A percentile compares a stretch with the other conserved stretches of the same genome.
Evolutionary conservation across 2,888 invertebrate genomes (phyloP).

Genomic region (Drosophila pegasa): DNA sequence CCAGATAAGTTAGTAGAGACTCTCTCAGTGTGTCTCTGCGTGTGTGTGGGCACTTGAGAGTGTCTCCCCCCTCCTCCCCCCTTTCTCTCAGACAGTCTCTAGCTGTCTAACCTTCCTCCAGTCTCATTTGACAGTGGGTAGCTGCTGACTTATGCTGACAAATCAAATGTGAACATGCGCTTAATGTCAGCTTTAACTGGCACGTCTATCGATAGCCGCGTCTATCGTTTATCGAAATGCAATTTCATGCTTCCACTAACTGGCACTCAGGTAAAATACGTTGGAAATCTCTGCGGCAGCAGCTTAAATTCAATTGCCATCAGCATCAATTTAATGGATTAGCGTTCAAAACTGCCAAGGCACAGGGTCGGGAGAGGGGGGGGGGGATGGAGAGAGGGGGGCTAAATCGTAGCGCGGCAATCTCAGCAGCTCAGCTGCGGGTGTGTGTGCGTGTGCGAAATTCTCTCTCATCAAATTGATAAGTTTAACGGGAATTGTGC

Average conservation of each 20-base stretch:
- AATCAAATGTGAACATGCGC: slow-evolving; percentile 70
- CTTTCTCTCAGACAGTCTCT: background rate
- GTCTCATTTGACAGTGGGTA: background rate
- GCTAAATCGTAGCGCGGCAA: slow-evolving; percentile 8
- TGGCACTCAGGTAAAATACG: slow-evolving; percentile 55
- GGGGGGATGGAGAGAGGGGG: background rate
- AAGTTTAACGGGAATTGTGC: slow-evolving; percentile 79
- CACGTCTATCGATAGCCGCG: slow-evolving; percentile 15
- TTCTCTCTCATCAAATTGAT: slow-evolving; percentile 72
- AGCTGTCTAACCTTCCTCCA: background rate
- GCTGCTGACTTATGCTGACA: slow-evolving; percentile 67
- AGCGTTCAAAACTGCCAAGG: slow-evolving; percentile 64
- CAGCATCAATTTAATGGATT: slow-evolving; percentile 81
- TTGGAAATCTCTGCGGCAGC: slow-evolving; percentile 61
- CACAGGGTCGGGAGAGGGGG: background rate
- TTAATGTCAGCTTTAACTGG: slow-evolving; percentile 49
- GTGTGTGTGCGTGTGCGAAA: slow-evolving; percentile 44
- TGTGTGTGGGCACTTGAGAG: slow-evolving; percentile 68
- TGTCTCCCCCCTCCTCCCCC: slow-evolving; percentile 8
- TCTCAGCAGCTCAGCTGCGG: slow-evolving; percentile 27
- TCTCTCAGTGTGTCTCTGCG: background rate
- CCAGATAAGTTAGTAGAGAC: slow-evolving; percentile 39
- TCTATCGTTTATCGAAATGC: slow-evolving; percentile 56
- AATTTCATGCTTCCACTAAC: slow-evolving; percentile 55
- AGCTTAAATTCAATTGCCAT: slow-evolving; percentile 79